phyloP scores from a whole-genome alignment of 2,113 vertebrate species.

The Trematomus loennbergii region DNA sequence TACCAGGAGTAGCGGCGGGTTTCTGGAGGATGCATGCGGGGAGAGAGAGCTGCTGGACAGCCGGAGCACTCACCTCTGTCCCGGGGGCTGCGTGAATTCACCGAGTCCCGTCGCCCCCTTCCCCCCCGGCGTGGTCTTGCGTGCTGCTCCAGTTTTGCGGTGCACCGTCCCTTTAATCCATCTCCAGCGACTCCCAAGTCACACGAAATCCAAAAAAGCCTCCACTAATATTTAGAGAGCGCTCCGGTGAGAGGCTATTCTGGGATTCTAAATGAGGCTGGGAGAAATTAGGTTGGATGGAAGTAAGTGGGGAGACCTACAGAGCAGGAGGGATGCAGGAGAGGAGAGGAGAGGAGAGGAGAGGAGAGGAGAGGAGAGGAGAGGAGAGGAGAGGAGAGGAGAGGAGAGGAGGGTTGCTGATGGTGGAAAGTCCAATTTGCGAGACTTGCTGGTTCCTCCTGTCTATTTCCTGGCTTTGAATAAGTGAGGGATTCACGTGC shows the following conservation, averaged over 20 bases:
- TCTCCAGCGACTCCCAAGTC: conserved; percentile 41
- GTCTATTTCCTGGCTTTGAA: conserved; percentile 45
- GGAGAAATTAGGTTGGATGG: conserved; percentile 26
- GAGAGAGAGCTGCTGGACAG: conserved; percentile 13
- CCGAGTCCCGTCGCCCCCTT: conserved; percentile 81
- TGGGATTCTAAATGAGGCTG: conserved; percentile 18
- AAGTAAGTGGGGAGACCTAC: conserved; percentile 50
- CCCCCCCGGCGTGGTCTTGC: conserved; percentile 79
- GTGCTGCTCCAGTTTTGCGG: conserved; percentile 83
- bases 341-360: conserved; percentile 8
- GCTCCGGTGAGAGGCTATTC: conserved; percentile 39
- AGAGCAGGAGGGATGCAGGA: conserved; percentile 49
- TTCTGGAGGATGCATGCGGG: not conserved
- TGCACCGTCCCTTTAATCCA: conserved; percentile 73
- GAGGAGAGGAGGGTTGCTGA: conserved; percentile 56
- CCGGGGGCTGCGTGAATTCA: conserved; percentile 82
- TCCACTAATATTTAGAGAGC: conserved; percentile 4
- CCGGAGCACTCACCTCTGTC: conserved; percentile 78
- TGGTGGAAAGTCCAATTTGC: conserved; percentile 74
- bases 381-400: conserved; percentile 1
- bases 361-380: not conserved
- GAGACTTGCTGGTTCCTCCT: conserved; percentile 63
- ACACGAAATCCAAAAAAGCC: conserved; percentile 41
- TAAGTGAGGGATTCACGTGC: conserved; percentile 65
- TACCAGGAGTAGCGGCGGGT: not conserved